Evolutionary conservation across 2,113 vertebrate genomes (phyloP), one percentile per base, ranked within the genome.

Genomic region (Pantherophis guttatus): DNA sequence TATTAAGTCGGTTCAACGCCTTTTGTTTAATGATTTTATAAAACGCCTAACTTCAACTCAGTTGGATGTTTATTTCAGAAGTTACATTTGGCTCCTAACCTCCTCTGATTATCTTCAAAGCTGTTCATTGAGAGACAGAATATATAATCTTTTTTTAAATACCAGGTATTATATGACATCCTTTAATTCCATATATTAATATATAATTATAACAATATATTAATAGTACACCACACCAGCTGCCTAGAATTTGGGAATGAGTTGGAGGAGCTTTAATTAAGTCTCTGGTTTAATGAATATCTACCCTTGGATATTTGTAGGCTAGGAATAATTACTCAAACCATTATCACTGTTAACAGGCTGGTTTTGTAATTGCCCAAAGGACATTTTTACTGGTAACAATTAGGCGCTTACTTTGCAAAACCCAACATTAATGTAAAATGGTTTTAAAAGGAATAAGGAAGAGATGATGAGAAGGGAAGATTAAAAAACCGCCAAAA

Each of bases 361-460:
- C 50, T 52, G 12, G 9, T 94, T 91, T 93, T 53, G 17, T 53
- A 89, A 0, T 87, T 94, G 94, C 87, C 86, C 54, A 90, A 88
- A 50, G 81, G 29, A 92, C 91, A 58, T 1, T 1, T 33, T 12
- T 86, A 85, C 92, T 89, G 85, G 62, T 70, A 55, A 85, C 1
- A 39, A 90, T 87, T 91, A 52, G 15, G 85, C 55, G 9, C 33
- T 55, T 55, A 55, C 65, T 52, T 55, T 91, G 93, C 88, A 50
- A 55, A 94, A 89, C 33, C 92, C 29, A 65, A 24, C 29, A 75
- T 19, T 90, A 92, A 55, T 48, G 19, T 57, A 58, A 0, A 57
- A 39, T 50, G 39, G 17, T 81, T 90, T 94, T 93, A 81, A 62
- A 94, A 94, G 88, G 11, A 91, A 10, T 29, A 54, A 93, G 65